Evolutionary conservation across 2,113 vertebrate species (phyloP), one percentile per base, ranked within the genome.

Genomic region (Zeus faber): DNA sequence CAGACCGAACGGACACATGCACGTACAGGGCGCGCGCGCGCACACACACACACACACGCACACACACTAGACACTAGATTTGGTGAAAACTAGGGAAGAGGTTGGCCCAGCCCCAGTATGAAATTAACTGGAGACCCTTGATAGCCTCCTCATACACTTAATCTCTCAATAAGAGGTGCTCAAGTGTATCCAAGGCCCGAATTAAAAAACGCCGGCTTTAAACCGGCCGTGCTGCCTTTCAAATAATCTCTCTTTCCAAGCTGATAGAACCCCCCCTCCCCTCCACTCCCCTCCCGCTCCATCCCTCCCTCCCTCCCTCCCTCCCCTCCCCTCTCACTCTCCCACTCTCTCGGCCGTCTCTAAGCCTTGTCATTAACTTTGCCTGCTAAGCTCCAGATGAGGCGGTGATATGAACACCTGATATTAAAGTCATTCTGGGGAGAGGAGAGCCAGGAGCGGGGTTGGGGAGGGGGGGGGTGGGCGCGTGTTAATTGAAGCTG

Each of bases 341-440:
- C 62, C 23, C 27, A 54, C 29, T 35, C 49, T 67, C 51, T 25
- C 31, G 16, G 60, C 44, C 67, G 82, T 73, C 67, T 76, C 73
- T 85, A 87, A 89, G 77, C 82, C 83, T 80, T 27, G 70, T 84
- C 80, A 89, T 88, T 91, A 88, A 87, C 82, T 87, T 81, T 61
- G 66, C 22, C 58, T 18, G 69, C 79, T 82, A 84, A 86, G 79
- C 80, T 71, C 64, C 5, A 77, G 77, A 80, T 80, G 77, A 81
- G 79, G 71, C 68, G 68, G 70, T 65, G 86, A 89, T 88, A 79
- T 69, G 80, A 71, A 74, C 75, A 43, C 51, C 74, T 74, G 77
- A 81, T 81, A 84, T 78, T 71, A 76, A 81, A 85, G 80, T 83
- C 74, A 78, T 80, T 82, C 68, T 67, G 82, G 69, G 65, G 74